Base-by-base conservation (phyloP, 2,113 vertebrate genomes). In the Strix uralensis region DNA sequence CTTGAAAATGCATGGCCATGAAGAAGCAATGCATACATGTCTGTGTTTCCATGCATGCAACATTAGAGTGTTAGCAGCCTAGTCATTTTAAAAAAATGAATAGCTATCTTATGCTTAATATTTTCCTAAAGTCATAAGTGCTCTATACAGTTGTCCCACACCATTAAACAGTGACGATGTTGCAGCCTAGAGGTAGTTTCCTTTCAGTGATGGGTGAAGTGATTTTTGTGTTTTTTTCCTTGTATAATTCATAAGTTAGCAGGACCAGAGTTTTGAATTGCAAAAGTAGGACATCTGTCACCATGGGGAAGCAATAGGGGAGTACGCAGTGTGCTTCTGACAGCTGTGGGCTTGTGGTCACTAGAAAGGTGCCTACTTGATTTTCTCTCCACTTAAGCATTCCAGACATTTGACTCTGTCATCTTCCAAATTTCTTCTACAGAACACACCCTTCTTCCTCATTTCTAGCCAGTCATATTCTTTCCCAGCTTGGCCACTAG, bases 211-310 rank as follows among this genome's bases (percentile, higher is more conserved):
- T 80, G 92, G 86, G 52, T 92, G 58, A 97, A 95, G 54, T 36
- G 51, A 82, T 92, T 95, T 89, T 87, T 66, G 81, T 87, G 73
- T 69, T 30, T 95, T 92, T 87, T 94, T 13, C 70, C 49, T 85
- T 96, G 95, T 96, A 97, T 97, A 96, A 97, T 96, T 97, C 94
- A 97, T 95, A 96, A 96, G 84, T 87, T 92, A 94, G 86, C 89
- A 91, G 18, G 89, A 73, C 89, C 92, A 95, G 78, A 92, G 84
- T 92, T 94, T 58, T 92, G 71, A 94, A 90, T 90, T 77, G 89
- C 71, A 87, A 87, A 97, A 97, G 94, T 97, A 97, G 96, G 96
- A 91, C 97, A 97, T 94, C 92, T 97, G 95, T 97, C 97, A 97
- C 94, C 94, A 94, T 83, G 81, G 94, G 95, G 92, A 96, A 97